Percentiles rank a stretch among this genome's conserved stretches.
Conservation (phyloP, 2,797 vertebrate genomes). For the Diplodus puntazzo region DNA sequence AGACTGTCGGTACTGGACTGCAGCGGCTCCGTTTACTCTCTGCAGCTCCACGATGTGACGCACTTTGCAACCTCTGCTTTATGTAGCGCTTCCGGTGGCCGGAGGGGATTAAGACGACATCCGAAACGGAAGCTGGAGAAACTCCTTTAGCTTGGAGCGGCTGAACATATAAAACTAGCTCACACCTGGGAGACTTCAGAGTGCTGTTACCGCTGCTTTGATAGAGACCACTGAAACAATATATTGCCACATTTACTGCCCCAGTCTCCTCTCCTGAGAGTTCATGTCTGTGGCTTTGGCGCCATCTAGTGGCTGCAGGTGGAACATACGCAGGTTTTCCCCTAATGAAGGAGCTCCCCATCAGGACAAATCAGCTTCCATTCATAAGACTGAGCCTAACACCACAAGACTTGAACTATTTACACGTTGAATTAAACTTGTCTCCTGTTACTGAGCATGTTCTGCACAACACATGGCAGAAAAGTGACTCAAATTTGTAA, state of each 20-base stretch:
- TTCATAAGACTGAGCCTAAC: slow-evolving; percentile 18
- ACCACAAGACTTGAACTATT: slow-evolving; percentile 26
- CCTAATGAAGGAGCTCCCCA: background rate
- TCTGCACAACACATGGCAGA: slow-evolving; percentile 25
- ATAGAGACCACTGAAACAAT: background rate
- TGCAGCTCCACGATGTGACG: slow-evolving; percentile 70
- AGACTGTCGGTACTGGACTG: slow-evolving; percentile 8
- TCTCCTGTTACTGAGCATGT: background rate
- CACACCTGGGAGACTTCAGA: accelerated
- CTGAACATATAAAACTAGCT: accelerated
- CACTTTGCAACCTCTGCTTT: slow-evolving; percentile 75
- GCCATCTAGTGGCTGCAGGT: slow-evolving; percentile 58
- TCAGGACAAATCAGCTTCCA: slow-evolving; percentile 16
- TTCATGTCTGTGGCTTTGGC: background rate
- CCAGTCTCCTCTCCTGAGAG: background rate
- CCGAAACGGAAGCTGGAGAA: background rate
- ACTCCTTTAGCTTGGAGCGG: background rate
- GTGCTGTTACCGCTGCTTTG: background rate
- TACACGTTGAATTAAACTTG: slow-evolving; percentile 31
- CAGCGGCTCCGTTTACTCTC: slow-evolving; percentile 34
- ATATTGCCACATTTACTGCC: background rate
- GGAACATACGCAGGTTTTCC: background rate
- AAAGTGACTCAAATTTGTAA: slow-evolving; percentile 38
- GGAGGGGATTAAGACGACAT: slow-evolving; percentile 51
- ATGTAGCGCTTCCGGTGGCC: slow-evolving; percentile 73